Evolutionary conservation across 1,140 invertebrate genomes (phyloP), one percentile per base, ranked within the genome.

Genomic region (Drosophila pallidifrons): DNA sequence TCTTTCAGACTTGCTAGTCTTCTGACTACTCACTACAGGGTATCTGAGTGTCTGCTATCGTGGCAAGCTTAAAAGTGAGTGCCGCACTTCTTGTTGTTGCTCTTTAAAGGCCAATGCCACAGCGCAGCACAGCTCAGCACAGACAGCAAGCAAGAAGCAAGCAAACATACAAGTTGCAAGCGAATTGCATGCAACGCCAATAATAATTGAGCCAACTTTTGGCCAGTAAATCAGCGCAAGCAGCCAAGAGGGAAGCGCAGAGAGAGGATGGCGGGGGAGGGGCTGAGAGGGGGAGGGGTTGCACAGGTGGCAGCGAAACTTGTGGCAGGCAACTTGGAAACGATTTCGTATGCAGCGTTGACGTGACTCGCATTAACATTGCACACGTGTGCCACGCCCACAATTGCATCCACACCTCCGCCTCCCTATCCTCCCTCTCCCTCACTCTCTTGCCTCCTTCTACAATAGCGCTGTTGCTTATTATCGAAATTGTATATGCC

Each of bases 401-500:
- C 35, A 38, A 10, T 38, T 38, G 35, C 57, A 43, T 25, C 11
- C 4, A 28, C 16, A 2, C 20, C 52, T 25, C 35, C 13, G 13
- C n/a, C 20, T 25, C 20, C 20, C 3, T 25, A 25, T 25, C 20
- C 3, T 35, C 20, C 6, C n/a, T 8, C 13, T 3, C 30, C 45
- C 3, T 13, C 2, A 15, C 47, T 8, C 25, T 25, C 1, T n/a
- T 7, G 25, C 35, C 16, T 1, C 2, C 0, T 0, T 28, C 7
- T 63, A 28, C 43, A 16, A 11, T 25, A 49, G 51, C 49, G 63
- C 72, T 87, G 83, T 87, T 87, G 83, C 83, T 87, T 87, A 87
- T 87, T 87, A 87, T 88, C 83, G 83, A 87, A 87, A 87, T 87
- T 88, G 83, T 87, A 87, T 87, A 87, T 83, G 80, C 83, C 83